These are phyloP conservation scores for Chironomus striatipennis DNA, from an alignment of 1,140 invertebrate species.

Conservation along the genomic window DNA sequence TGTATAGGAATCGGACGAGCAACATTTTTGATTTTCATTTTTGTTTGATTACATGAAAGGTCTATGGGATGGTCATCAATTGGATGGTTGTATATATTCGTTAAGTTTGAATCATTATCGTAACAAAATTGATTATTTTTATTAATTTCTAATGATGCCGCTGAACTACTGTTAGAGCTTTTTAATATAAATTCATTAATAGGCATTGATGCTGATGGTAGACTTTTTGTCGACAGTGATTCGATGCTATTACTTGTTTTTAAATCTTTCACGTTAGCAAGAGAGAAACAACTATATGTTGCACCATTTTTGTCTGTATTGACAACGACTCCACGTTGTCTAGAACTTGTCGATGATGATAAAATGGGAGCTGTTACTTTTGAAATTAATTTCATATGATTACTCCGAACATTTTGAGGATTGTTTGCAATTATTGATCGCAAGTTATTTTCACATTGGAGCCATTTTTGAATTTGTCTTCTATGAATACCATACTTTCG, in stretches of 20 bases:
- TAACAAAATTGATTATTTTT: not conserved
- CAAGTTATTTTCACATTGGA: constrained; percentile 68
- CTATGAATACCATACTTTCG: constrained; percentile 79
- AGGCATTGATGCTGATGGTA: not conserved
- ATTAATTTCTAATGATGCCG: not conserved
- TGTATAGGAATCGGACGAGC: not conserved
- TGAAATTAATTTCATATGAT: constrained; percentile 25
- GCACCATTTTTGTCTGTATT: constrained; percentile 21
- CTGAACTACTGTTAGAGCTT: not conserved
- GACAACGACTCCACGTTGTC: not conserved
- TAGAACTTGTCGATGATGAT: constrained; percentile 16
- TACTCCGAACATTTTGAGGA: constrained; percentile 32
- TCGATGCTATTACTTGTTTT: constrained; percentile 1
- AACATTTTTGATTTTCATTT: not conserved
- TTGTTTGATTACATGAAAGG: not conserved
- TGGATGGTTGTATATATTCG: not conserved
- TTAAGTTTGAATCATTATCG: not conserved
- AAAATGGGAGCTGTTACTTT: constrained; percentile 26
- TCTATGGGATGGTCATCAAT: not conserved
- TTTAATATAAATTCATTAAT: not conserved
- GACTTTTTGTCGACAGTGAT: constrained; percentile 11
- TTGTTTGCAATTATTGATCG: constrained; percentile 53
- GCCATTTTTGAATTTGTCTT: constrained; percentile 80
- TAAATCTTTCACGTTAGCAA: constrained; percentile 27
- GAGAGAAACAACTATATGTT: constrained; percentile 27